Conservation (phyloP, 1,140 invertebrate genomes). For the Homalodisca vitripennis region DNA sequence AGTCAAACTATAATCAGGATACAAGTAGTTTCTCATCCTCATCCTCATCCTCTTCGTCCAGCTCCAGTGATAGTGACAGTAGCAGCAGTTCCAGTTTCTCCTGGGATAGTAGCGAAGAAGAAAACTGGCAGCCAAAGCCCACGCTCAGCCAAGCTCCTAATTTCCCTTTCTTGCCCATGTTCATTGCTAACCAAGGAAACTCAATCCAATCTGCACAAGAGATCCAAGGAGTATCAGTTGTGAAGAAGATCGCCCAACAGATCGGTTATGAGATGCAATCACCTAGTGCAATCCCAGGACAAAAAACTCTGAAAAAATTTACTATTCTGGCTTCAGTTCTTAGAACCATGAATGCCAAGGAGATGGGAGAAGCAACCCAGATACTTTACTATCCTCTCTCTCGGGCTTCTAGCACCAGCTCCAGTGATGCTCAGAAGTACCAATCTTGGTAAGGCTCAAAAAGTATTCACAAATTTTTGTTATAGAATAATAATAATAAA, state of each 20-base stretch:
- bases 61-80: slow-evolving; percentile 19
- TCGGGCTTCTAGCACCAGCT: neutral
- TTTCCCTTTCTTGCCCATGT: slow-evolving; percentile 52
- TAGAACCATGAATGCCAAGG: slow-evolving; percentile 57
- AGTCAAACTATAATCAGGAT: slow-evolving; percentile 25
- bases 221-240: slow-evolving; percentile 46
- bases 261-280: slow-evolving; percentile 58
- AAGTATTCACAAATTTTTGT: too few species aligned
- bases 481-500: too few species aligned
- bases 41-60: slow-evolving; percentile 20
- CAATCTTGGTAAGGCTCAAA: slow-evolving; percentile 21
- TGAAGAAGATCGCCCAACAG: slow-evolving; percentile 53
- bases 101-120: slow-evolving; percentile 42
- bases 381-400: slow-evolving; percentile 48
- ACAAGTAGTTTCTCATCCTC: slow-evolving; percentile 33
- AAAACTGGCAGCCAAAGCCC: slow-evolving; percentile 48
- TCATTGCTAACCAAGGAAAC: slow-evolving; percentile 54
- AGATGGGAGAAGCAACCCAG: slow-evolving; percentile 51
- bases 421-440: slow-evolving; percentile 22
- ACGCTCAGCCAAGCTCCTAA: slow-evolving; percentile 49
- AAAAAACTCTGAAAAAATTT: slow-evolving; percentile 60
- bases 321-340: slow-evolving; percentile 57
- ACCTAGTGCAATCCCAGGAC: slow-evolving; percentile 54
- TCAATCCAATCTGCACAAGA: slow-evolving; percentile 46
- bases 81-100: slow-evolving; percentile 23